These are phyloP conservation scores for Gobiocypris rarus DNA, from an alignment of 2,113 vertebrate species.

Conservation along the genomic window DNA sequence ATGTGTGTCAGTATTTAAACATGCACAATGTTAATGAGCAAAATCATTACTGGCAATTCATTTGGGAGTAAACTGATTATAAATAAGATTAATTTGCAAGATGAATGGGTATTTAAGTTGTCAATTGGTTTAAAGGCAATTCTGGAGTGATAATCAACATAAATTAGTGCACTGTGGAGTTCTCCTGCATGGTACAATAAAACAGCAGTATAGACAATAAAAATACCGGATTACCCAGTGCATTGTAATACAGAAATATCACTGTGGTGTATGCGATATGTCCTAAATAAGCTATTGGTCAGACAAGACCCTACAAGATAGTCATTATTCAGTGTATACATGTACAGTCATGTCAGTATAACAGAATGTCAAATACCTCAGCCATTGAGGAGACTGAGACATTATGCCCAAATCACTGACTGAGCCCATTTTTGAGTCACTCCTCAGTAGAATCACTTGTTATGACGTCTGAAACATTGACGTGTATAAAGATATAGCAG, in stretches of 20 bases:
- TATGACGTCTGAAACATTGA: conserved; percentile 25
- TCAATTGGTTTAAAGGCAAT: conserved; percentile 8
- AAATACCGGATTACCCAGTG: conserved; percentile 1
- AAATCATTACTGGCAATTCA: conserved; percentile 25
- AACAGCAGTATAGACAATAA: neutral
- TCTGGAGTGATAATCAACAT: conserved; percentile 13
- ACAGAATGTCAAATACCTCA: neutral
- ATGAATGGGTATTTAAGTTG: conserved; percentile 11
- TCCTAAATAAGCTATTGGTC: neutral
- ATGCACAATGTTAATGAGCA: conserved; percentile 3
- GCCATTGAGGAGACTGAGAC: neutral
- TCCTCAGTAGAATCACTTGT: conserved; percentile 13
- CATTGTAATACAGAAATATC: neutral
- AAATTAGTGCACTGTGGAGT: neutral
- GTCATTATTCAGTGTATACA: neutral
- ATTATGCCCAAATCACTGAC: conserved; percentile 8
- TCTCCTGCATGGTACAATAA: conserved; percentile 19
- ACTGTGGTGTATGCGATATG: neutral
- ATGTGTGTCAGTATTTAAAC: neutral
- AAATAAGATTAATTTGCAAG: neutral
- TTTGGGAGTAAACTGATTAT: conserved; percentile 4
- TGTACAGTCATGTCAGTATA: conserved; percentile 14
- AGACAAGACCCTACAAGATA: neutral
- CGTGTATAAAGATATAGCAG: neutral
- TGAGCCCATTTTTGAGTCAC: neutral